Base-by-base conservation (phyloP, 1,140 invertebrate species). In the Magallana angulata region DNA sequence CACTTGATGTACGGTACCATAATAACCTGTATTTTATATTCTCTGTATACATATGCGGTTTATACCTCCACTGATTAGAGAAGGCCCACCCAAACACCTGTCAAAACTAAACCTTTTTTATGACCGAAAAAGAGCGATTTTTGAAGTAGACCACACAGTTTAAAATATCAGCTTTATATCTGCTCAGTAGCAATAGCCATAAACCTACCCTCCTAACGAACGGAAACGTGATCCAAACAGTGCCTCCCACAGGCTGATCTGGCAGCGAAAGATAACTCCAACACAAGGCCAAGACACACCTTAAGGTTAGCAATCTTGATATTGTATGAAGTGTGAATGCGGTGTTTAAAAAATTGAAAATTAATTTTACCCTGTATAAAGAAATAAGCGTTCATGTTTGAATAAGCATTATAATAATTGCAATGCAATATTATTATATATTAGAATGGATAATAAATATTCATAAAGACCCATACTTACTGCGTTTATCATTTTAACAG, bases 21-120 rank as follows among this genome's bases (percentile, higher is more conserved):
- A 76, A 76, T 24, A 30, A 12, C 24, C 24, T 76, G 24, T 30
- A 76, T 76, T 76, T 76, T 76, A 76, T 76, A 30, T 76, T 76
- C 68, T 76, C 12, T 76, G 30, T 30, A 76, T 76, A 30, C 68
- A 30, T 24, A 76, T 76, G 68, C 68, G 68, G 68, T 76, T 76
- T 76, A 76, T 76, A 76, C 68, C 68, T 24, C 68, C 24, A 76
- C 68, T 76, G 68, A 76, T 76, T 76, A 76, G 68, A 76, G 36
- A 30, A 76, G 24, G 68, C 68, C 68, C 68, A 76, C 68, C 68
- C 68, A 76, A 76, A 76, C 68, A 76, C 68, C 36, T 76, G 24
- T 76, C 68, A 76, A 76, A 76, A 76, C 60, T 12, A 76, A 76
- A 30, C 24, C 68, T 76, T 76, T 48, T 76, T 76, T 76, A 36